phyloP scores from a whole-genome alignment of 2,888 invertebrate species.

The Tupiocoris notatus region DNA sequence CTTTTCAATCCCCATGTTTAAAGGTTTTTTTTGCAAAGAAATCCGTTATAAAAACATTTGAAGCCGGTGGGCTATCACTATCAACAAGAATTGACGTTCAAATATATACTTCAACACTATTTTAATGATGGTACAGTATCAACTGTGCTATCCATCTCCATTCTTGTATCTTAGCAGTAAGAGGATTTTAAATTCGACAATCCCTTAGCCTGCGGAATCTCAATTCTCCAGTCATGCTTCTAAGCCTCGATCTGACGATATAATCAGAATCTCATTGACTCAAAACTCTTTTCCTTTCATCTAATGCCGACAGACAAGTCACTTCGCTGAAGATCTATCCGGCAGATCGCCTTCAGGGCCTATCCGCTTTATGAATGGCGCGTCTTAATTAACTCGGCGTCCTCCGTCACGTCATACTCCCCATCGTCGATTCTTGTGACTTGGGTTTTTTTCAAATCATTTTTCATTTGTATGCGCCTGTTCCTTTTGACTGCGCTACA shows the following conservation, averaged over 20 bases:
- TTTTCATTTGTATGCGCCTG: neutral
- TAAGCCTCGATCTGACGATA: neutral
- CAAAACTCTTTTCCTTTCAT: neutral
- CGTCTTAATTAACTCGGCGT: conserved; percentile 31
- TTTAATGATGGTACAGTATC: too few species aligned
- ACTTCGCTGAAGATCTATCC: neutral
- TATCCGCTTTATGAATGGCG: conserved; percentile 36
- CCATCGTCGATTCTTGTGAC: conserved; percentile 10
- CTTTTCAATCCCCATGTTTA: too few species aligned
- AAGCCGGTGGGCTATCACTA: too few species aligned
- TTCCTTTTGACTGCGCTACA: neutral
- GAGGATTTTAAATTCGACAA: too few species aligned
- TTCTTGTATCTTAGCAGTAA: too few species aligned
- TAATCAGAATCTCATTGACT: neutral
- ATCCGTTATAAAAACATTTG: too few species aligned
- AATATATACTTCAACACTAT: too few species aligned
- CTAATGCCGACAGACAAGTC: neutral
- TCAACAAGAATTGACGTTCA: too few species aligned
- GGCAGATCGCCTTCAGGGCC: conserved; percentile 6
- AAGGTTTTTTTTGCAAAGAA: too few species aligned
- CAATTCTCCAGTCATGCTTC: neutral
- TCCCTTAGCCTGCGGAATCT: too few species aligned
- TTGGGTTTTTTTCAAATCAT: neutral
- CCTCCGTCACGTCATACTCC: conserved; percentile 1
- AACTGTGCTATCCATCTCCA: too few species aligned